Evolutionary conservation across 2,113 vertebrate genomes (phyloP), one percentile per base, ranked within the genome.

Genomic region (Nothocercus nigrocapillus): DNA sequence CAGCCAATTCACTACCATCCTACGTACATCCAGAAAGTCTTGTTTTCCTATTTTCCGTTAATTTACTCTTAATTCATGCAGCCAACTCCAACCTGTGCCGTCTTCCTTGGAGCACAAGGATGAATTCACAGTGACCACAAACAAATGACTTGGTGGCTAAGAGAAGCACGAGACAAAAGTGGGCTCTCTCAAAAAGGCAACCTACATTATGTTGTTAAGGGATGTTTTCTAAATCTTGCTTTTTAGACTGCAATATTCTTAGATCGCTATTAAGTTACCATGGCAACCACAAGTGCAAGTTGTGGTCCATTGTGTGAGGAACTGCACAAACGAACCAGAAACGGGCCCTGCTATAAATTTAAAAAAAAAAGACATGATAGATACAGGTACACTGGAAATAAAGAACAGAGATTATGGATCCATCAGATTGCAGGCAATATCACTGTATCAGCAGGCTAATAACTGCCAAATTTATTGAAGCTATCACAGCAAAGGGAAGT

Each of bases 241-340:
- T 82, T 90, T 94, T 44, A 70, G 85, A 11, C 76, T 63, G 49
- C 75, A 34, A 6, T 56, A 27, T 77, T 63, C 54, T 90, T 83
- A 4, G 1, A 22, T 54, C 63, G 67, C 51, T 85, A 18, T 83
- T 91, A 61, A 47, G 79, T 93, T 88, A 42, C 93, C 68, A 75
- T 88, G 91, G 92, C 42, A 95, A 95, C 94, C 67, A 4, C 64
- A 51, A 88, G 82, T 16, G 22, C 38, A 67, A 45, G 66, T 75
- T 81, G 49, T 49, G 63, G 72, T 74, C n/a, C 42, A 51, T 66
- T 64, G 44, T 59, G 54, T 72, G 38, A 77, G 78, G 59, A 80
- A 77, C 79, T 38, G 24, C 10, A 4, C 32, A 56, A 56, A 58
- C 28, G 20, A 30, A 95, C 3, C 45, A 86, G 54, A 59, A 83